Evolutionary conservation across 1,140 invertebrate genomes (phyloP).

Genomic region (Phocides pigmalion): DNA sequence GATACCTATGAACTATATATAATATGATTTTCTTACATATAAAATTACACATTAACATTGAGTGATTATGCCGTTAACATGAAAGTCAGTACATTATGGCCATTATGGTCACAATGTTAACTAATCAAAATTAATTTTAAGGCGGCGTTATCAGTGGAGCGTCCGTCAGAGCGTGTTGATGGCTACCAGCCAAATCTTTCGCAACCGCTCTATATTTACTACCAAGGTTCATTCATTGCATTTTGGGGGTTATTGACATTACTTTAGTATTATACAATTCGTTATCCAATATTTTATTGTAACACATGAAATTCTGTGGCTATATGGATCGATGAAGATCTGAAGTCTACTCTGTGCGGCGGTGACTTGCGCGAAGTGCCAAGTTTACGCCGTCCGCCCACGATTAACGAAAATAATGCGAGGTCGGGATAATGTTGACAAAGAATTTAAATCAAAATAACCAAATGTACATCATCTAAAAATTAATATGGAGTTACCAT

Average conservation of each 20-base stretch:
- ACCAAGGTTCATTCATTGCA: conserved; percentile 74
- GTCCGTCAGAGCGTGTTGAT: conserved; percentile 45
- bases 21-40: neutral
- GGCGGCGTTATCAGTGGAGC: conserved; percentile 57
- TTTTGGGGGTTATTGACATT: conserved; percentile 81
- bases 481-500: too few relatives aligned
- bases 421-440: conserved; percentile 62
- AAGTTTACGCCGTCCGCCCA: conserved; percentile 70
- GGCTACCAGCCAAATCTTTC: conserved; percentile 74
- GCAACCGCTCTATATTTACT: conserved; percentile 70
- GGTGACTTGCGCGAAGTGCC: conserved; percentile 63
- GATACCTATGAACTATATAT: too few relatives aligned
- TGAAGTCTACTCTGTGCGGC: conserved; percentile 36
- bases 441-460: conserved; percentile 32
- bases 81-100: neutral
- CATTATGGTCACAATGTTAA: neutral
- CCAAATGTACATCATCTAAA: too few relatives aligned
- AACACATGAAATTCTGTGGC: conserved; percentile 48
- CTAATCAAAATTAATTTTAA: neutral
- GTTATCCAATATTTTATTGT: conserved; percentile 59
- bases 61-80: neutral
- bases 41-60: neutral
- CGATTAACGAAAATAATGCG: conserved; percentile 70
- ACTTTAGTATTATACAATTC: conserved; percentile 63
- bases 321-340: conserved; percentile 33